A percentile compares a stretch with the other conserved stretches of the same genome.
Conservation (phyloP, 2,888 invertebrate genomes). For the Drosophila sordidula region DNA sequence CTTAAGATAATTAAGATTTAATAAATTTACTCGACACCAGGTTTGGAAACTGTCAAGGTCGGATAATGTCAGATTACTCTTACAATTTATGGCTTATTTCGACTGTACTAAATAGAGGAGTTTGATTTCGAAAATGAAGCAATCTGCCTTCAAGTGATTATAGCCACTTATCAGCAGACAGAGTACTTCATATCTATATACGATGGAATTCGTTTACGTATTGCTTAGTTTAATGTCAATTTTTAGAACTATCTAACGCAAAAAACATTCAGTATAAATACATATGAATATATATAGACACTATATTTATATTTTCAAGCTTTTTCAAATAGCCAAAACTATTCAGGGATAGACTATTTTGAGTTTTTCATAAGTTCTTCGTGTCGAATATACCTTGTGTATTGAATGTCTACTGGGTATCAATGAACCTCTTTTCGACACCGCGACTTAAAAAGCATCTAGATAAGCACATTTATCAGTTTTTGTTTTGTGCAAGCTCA, state of each 20-base stretch:
- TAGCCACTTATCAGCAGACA: conserved; percentile 14
- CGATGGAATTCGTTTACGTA: no score
- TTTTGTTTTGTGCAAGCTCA: neutral
- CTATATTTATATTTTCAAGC: no score
- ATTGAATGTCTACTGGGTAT: neutral
- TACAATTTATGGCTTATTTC: neutral
- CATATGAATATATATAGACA: no score
- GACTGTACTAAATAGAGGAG: neutral
- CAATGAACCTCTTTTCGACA: neutral
- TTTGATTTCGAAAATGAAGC: neutral
- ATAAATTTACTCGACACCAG: no score
- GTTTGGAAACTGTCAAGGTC: no score
- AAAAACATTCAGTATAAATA: no score
- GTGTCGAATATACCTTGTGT: neutral
- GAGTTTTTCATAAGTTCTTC: neutral
- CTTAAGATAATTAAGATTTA: no score
- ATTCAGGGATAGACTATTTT: neutral
- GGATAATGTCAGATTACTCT: conserved; percentile 1
- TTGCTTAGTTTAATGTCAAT: no score
- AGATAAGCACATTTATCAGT: conserved; percentile 57
- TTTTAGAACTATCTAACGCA: no score
- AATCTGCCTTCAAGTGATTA: neutral
- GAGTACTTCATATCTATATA: no score
- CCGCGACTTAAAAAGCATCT: neutral
- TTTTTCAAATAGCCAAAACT: no score